These are phyloP conservation scores for Antheraea assamensis DNA, from an alignment of 2,888 invertebrate species.

Conservation along the genomic window DNA sequence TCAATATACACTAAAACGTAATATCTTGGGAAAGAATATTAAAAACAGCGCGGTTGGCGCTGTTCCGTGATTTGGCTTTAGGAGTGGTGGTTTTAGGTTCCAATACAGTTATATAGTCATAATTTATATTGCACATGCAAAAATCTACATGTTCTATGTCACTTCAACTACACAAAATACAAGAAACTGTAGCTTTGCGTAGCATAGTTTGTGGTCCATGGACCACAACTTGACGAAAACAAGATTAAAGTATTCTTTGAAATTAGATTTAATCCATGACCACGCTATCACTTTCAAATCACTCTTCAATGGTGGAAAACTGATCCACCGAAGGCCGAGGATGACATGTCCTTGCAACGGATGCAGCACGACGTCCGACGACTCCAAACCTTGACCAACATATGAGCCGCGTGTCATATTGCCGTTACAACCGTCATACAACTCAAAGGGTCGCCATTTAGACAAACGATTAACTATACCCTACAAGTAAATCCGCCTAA, in stretches of 20 bases:
- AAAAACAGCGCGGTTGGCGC: neutral
- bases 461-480: no score
- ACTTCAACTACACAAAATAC: neutral
- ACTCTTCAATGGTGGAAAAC: neutral
- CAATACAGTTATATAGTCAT: neutral
- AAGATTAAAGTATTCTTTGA: no score
- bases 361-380: neutral
- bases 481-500: no score
- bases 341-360: neutral
- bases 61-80: neutral
- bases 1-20: constrained; percentile 6
- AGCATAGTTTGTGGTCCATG: neutral
- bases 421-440: neutral
- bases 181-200: neutral
- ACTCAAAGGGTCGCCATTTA: no score
- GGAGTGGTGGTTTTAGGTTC: neutral
- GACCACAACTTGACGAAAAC: no score
- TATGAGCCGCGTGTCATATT: neutral
- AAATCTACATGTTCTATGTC: neutral
- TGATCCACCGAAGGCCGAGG: neutral
- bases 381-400: neutral
- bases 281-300: neutral
- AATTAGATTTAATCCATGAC: no score
- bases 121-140: neutral
- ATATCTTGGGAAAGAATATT: constrained; percentile 11